Base-by-base conservation (phyloP, 2,113 vertebrate genomes). In the Arothron firmamentum region DNA sequence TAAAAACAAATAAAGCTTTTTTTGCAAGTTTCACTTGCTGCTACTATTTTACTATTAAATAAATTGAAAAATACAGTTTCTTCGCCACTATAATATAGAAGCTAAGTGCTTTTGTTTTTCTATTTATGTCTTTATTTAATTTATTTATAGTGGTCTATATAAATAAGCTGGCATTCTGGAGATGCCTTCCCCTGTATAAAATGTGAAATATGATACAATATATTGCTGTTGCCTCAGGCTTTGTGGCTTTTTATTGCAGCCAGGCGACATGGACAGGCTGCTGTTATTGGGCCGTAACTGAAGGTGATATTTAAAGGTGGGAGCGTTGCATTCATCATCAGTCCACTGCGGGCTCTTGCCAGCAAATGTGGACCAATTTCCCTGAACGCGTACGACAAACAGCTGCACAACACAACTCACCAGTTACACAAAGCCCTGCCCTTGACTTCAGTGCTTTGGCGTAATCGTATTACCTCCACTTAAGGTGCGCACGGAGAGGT, bases 321-420 rank as follows among this genome's bases (percentile, higher is more conserved):
- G 56, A 77, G 65, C 60, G 55, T 74, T 62, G 66, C 55, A 19
- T 67, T 64, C 73, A 77, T 86, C 89, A 87, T 90, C 64, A 88
- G 78, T 88, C 70, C 69, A 86, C 52, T 12, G 58, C 68, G 84
- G 70, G 80, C 87, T 75, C 85, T 23, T 75, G 67, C 62, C 88
- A 85, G 89, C 60, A 48, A 55, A 65, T 1, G 3, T 14, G 19
- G 19, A 23, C 60, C 77, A 64, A 81, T 75, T 67, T 78, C 89
- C 60, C 81, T 87, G 34, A 85, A 85, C 85, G 84, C 77, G 85
- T 88, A 85, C 92, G 89, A 92, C 89, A 89, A 91, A 92, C 81
- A 87, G 84, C 87, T 85, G 84, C 78, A 48, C 86, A 88, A 76
- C 74, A 63, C 85, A 59, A 77, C 72, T 56, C 73, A 81, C 62